Evolutionary conservation across 2,888 invertebrate genomes (phyloP).

Genomic region (Acanthosepion lycidas): DNA sequence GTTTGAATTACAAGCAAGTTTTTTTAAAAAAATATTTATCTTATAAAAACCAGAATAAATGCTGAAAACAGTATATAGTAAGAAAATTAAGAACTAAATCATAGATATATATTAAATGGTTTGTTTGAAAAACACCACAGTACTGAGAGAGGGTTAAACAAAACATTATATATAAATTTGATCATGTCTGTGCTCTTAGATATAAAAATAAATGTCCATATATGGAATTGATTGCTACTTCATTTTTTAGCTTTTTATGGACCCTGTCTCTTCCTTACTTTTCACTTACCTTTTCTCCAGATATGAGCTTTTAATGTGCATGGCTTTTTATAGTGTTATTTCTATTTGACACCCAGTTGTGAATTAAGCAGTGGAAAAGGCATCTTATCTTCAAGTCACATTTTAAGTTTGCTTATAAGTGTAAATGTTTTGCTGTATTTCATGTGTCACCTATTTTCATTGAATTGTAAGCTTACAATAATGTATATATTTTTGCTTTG

Average conservation of each 20-base stretch:
- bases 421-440: not conserved
- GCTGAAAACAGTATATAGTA: too few species aligned
- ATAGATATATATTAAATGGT: too few species aligned
- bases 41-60: too few species aligned
- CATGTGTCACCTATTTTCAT: not conserved
- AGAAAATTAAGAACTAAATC: too few species aligned
- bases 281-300: not conserved
- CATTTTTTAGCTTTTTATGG: conserved; percentile 39
- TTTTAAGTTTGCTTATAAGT: not conserved
- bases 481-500: not conserved
- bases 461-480: not conserved
- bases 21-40: too few species aligned
- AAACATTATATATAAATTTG: too few species aligned
- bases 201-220: not conserved
- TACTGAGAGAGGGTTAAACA: too few species aligned
- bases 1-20: too few species aligned
- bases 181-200: not conserved
- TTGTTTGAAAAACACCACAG: too few species aligned
- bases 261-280: not conserved
- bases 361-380: not conserved
- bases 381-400: not conserved
- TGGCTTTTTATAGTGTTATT: conserved; percentile 41
- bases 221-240: conserved; percentile 41
- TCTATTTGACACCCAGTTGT: not conserved
- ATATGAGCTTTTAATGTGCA: conserved; percentile 38